phyloP scores from a whole-genome alignment of 2,888 invertebrate genomes.

The Diarsia rubi region DNA sequence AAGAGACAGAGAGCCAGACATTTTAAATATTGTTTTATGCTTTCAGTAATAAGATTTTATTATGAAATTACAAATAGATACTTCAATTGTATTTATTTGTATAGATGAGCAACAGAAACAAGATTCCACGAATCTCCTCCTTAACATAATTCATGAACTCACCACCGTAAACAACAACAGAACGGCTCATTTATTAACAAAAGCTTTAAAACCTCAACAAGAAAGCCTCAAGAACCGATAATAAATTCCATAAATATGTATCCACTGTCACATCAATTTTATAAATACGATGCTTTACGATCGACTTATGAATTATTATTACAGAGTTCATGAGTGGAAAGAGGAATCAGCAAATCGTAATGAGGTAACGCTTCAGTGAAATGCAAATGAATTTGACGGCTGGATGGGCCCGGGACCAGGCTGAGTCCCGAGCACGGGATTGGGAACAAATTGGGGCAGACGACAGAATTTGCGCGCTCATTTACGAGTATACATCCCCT shows the following conservation, averaged over 20 bases:
- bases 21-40: too few species aligned
- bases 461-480: slow-evolving; percentile 78
- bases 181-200: slow-evolving; percentile 40
- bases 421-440: slow-evolving; percentile 65
- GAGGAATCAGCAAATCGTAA: slow-evolving; percentile 81
- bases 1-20: too few species aligned
- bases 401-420: slow-evolving; percentile 70
- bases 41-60: too few species aligned
- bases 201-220: slow-evolving; percentile 42
- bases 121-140: neutral
- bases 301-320: slow-evolving; percentile 78
- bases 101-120: neutral
- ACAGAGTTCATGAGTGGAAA: slow-evolving; percentile 70
- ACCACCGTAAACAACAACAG: slow-evolving; percentile 17
- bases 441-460: slow-evolving; percentile 80
- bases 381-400: slow-evolving; percentile 85
- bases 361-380: slow-evolving; percentile 82
- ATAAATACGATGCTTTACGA: slow-evolving; percentile 66
- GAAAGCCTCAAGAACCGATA: slow-evolving; percentile 36
- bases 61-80: too few species aligned
- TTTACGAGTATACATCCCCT: slow-evolving; percentile 76
- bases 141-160: slow-evolving; percentile 18
- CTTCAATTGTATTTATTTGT: neutral
- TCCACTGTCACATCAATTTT: slow-evolving; percentile 60
- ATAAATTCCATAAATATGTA: slow-evolving; percentile 74